A percentile compares a stretch with the other conserved stretches of the same genome.
Evolutionary conservation across 2,113 vertebrate species (phyloP).

Genomic region (Campylorhamphus procurvoides): DNA sequence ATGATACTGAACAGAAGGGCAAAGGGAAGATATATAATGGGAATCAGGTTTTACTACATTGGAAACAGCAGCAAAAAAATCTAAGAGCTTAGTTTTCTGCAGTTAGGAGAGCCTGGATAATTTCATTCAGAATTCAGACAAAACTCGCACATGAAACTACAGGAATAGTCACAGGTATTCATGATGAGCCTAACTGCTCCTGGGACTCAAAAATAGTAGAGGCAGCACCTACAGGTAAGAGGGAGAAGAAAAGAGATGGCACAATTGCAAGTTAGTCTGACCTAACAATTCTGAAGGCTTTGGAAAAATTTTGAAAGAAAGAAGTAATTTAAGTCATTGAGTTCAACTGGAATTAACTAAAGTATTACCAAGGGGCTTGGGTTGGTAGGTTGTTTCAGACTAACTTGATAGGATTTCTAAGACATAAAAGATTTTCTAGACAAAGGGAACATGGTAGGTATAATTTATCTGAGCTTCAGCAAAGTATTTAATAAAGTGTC

Average conservation of each 20-base stretch:
- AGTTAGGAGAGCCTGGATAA: not conserved
- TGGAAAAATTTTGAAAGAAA: slow-evolving; percentile 30
- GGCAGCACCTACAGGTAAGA: not conserved
- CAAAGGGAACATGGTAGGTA: slow-evolving; percentile 29
- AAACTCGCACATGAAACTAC: not conserved
- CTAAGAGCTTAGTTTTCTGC: not conserved
- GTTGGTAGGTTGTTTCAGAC: not conserved
- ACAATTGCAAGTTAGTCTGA: slow-evolving; percentile 5
- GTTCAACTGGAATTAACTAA: not conserved
- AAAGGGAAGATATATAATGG: not conserved
- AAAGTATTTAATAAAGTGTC: slow-evolving; percentile 33
- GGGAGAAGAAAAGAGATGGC: not conserved
- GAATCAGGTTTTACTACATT: not conserved
- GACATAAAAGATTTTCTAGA: slow-evolving; percentile 40
- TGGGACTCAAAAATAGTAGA: not conserved
- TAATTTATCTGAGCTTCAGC: slow-evolving; percentile 38
- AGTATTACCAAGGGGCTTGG: not conserved
- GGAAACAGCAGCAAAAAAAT: slow-evolving; percentile 2
- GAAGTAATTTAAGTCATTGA: not conserved
- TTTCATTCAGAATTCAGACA: slow-evolving; percentile 10
- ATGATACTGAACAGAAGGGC: not conserved
- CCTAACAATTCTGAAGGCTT: not conserved
- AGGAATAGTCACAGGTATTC: not conserved
- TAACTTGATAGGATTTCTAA: not conserved
- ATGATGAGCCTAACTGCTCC: not conserved